Conservation (phyloP, 2,888 invertebrate species). For the Cephus sareptanus region DNA sequence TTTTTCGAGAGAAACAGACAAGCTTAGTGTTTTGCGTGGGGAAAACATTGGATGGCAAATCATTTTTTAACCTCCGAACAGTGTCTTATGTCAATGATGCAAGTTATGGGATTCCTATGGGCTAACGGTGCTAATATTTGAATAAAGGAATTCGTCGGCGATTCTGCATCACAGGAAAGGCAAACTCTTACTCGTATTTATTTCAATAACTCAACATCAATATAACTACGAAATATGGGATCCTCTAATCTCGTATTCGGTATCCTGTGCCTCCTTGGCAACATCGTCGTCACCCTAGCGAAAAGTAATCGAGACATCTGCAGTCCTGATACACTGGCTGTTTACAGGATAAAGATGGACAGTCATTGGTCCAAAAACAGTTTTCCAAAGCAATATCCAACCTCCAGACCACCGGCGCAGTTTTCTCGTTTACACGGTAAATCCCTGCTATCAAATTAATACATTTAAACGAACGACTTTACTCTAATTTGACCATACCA, state of each 20-base stretch:
- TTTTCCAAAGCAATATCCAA: constrained; percentile 68
- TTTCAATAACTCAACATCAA: background rate
- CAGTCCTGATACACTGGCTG: constrained; percentile 56
- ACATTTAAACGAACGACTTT: background rate
- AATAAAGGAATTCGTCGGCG: background rate
- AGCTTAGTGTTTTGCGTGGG: background rate
- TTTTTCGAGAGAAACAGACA: background rate
- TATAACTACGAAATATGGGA: background rate
- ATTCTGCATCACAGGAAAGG: background rate
- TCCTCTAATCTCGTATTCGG: background rate
- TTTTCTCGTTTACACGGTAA: constrained; percentile 68
- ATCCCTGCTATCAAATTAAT: constrained; percentile 29
- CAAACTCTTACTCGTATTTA: background rate
- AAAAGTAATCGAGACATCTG: constrained; percentile 30
- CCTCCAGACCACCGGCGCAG: constrained; percentile 67
- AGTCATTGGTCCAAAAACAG: constrained; percentile 64
- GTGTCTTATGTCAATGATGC: background rate
- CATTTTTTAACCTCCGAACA: background rate
- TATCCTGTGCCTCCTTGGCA: background rate
- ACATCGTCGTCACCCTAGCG: background rate
- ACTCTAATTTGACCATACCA: background rate
- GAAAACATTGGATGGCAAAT: background rate
- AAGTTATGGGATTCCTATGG: background rate
- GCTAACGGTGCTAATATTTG: background rate
- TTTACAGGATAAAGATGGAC: constrained; percentile 66